Base-by-base conservation (phyloP, 1,140 invertebrate genomes). In the Leptopilina boulardi region DNA sequence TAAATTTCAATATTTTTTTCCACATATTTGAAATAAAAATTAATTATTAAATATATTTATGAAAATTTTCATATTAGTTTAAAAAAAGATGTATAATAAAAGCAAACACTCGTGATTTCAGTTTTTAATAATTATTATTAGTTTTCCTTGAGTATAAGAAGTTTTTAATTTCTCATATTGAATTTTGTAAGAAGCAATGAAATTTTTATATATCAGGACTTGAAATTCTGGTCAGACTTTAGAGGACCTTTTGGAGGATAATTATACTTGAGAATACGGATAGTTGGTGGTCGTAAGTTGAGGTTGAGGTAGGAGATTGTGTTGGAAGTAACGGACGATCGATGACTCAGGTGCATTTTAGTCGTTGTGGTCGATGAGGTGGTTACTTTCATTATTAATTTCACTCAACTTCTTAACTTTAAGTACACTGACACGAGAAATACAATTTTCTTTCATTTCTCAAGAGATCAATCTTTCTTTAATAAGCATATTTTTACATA, bases 381-480 rank as follows among this genome's bases (percentile, higher is more conserved):
- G 21, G 59, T 74, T 73, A 26, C 76, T 80, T 85, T 59, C 82
- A 86, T 86, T 85, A 85, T 87, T 83, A 86, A 87, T 83, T 30
- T 18, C 54, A 66, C 54, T 34, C 70, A 71, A 15, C 47, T 74
- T 41, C 41, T 81, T 73, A 38, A 6, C 26, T 73, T 51, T 15
- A 71, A 66, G 84, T 82, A 80, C 82, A 85, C 59, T 81, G 1
- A 56, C 54, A 56, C 18, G 13, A 70, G 1, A 70, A 70, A 70
- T 15, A n/a, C 15, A n/a, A 34, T n/a, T 21, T 70, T 70, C 15
- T 26, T 21, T 38, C 6, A 70, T 9, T 34, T 4, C 21, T 2
- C 2, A n/a, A n/a, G n/a, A n/a, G n/a, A n/a, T n/a, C n/a, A n/a
- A n/a, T n/a, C n/a, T n/a, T n/a, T n/a, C n/a, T n/a, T n/a, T n/a